Percentiles rank a stretch among this genome's conserved stretches.
phyloP scores from a whole-genome alignment of 2,797 vertebrate species.

The Schizopygopsis pylzovi region DNA sequence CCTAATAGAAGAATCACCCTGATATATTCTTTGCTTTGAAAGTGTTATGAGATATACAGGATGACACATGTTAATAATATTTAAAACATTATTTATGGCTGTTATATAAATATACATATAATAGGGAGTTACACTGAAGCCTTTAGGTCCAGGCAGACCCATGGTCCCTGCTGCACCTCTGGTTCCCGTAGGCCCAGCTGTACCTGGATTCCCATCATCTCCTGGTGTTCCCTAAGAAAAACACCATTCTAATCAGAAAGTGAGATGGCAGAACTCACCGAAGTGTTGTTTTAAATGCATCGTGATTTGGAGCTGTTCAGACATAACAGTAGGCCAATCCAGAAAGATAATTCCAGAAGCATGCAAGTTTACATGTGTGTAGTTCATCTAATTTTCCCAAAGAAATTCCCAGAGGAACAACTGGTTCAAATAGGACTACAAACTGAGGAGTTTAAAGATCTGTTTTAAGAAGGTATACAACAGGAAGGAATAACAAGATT shows the following conservation, averaged over 20 bases:
- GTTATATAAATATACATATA: neutral
- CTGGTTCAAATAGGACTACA: neutral
- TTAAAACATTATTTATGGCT: neutral
- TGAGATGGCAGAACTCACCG: neutral
- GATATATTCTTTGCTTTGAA: neutral
- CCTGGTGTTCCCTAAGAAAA: slow-evolving; percentile 85
- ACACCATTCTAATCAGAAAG: neutral
- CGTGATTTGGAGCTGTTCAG: neutral
- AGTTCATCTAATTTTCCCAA: neutral
- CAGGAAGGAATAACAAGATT: neutral
- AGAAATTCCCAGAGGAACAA: neutral
- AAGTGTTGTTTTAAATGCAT: neutral
- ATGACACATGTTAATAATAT: neutral
- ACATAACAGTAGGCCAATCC: neutral
- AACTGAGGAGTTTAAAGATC: neutral
- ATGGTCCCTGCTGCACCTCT: slow-evolving; percentile 88
- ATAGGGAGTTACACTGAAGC: slow-evolving; percentile 85
- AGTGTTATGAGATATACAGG: neutral
- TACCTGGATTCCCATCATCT: slow-evolving; percentile 92
- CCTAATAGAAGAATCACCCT: neutral
- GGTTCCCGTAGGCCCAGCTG: slow-evolving; percentile 86
- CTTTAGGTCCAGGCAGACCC: slow-evolving; percentile 96
- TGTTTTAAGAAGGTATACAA: neutral
- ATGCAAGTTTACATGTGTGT: neutral
- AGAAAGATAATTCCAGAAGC: neutral